A percentile compares a stretch with the other conserved stretches of the same genome.
Evolutionary conservation across 2,888 invertebrate species (phyloP).

Genomic region (Branchellion lobata): DNA sequence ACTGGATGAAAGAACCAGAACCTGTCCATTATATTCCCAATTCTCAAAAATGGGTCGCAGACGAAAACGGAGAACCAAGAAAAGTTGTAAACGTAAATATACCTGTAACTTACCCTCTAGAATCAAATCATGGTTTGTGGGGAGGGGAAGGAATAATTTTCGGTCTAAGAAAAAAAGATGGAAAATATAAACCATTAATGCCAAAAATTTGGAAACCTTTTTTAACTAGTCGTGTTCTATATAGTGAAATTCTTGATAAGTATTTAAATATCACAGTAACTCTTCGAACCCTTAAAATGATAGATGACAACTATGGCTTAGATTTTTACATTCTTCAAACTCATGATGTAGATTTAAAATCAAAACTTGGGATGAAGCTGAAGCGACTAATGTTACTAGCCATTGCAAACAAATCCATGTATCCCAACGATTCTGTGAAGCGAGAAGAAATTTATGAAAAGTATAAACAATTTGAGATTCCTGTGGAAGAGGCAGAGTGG

Average conservation of each 20-base stretch:
- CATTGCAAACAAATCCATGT: constrained; percentile 65
- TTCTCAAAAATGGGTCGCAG: constrained; percentile 52
- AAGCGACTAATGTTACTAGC: constrained; percentile 81
- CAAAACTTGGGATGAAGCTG: constrained; percentile 78
- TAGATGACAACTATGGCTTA: constrained; percentile 86
- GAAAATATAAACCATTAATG: constrained; percentile 48
- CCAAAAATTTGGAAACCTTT: constrained; percentile 80
- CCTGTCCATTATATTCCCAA: constrained; percentile 62
- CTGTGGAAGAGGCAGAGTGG: constrained; percentile 63
- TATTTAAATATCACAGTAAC: constrained; percentile 82
- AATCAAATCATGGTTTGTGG: constrained; percentile 85
- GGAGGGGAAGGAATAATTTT: constrained; percentile 91
- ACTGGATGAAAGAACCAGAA: constrained; percentile 55
- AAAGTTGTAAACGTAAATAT: constrained; percentile 63
- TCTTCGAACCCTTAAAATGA: constrained; percentile 76
- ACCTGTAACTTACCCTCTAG: constrained; percentile 75
- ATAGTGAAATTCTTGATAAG: constrained; percentile 84
- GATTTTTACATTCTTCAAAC: constrained; percentile 92
- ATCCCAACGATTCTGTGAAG: constrained; percentile 70
- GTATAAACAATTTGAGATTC: constrained; percentile 78
- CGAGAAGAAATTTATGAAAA: constrained; percentile 73
- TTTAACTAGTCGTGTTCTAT: constrained; percentile 76
- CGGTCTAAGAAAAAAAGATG: constrained; percentile 72
- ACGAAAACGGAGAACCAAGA: constrained; percentile 46
- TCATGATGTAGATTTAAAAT: constrained; percentile 84